Base-by-base conservation (phyloP, 2,113 vertebrate genomes). In the Zapus hudsonius region DNA sequence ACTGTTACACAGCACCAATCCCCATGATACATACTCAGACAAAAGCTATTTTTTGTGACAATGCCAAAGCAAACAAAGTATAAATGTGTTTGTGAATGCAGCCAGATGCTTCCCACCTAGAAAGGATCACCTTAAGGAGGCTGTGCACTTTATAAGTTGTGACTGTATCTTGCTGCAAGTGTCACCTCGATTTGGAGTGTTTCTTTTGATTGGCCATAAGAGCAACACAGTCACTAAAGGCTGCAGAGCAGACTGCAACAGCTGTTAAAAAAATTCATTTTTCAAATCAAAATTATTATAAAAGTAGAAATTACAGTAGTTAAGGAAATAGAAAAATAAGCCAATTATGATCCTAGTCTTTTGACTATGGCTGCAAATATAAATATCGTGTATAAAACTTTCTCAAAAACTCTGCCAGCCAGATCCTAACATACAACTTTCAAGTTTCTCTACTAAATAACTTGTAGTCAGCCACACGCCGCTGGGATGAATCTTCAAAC, bases 261-360 rank as follows among this genome's bases (percentile, higher is more conserved):
- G 90, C 91, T 70, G 55, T 96, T 92, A 96, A 97, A 97, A 97
- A 95, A 97, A 92, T 89, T 96, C 96, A 95, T 91, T 69, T 90
- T 97, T 96, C 93, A 96, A 97, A 97, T 95, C 70, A 94, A 98
- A 97, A 97, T 92, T 93, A 96, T 97, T 97, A 96, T 95, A 97
- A 97, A 97, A 97, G 97, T 98, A 92, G 95, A 97, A 95, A 95
- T 97, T 97, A 97, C 95, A 95, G 93, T 52, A 97, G 95, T 94
- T 97, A 97, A 96, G 96, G 95, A 96, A 97, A 97, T 96, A 98
- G 97, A 97, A 98, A 98, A 98, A 97, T 97, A 97, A 95, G 96
- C 93, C 96, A 97, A 96, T 98, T 94, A 97, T 96, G 93, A 93
- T 96, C 96, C 94, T 96, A 96, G 95, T 97, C 94, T 95, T 97